Evolutionary conservation across 2,797 vertebrate species (phyloP).

Genomic region (Aotus griseimembra): DNA sequence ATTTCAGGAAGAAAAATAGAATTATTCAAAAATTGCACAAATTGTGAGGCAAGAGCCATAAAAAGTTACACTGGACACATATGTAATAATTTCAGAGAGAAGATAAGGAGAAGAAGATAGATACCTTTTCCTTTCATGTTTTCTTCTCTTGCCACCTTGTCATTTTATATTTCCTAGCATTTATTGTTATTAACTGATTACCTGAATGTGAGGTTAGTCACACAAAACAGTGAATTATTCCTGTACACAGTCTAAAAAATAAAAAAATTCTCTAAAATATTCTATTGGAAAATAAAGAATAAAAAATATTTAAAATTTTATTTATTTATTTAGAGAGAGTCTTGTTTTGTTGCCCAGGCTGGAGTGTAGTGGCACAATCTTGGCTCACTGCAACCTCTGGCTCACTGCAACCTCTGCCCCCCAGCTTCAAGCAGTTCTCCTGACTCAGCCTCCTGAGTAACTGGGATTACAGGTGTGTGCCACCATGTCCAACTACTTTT

Average conservation of each 20-base stretch:
- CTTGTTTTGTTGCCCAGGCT: background rate
- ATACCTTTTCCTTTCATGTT: background rate
- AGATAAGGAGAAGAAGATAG: background rate
- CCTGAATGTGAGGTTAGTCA: background rate
- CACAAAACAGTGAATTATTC: background rate
- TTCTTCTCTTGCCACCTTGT: background rate
- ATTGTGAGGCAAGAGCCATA: background rate
- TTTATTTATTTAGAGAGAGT: background rate
- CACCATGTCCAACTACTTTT: background rate
- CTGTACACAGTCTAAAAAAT: background rate
- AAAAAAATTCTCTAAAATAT: background rate
- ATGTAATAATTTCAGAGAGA: slow-evolving; percentile 10
- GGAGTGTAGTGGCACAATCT: background rate
- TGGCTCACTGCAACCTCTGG: background rate
- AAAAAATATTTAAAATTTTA: background rate
- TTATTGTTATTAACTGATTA: background rate
- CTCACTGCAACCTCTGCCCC: background rate
- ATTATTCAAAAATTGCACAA: background rate
- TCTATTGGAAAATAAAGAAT: background rate
- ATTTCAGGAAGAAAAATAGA: background rate
- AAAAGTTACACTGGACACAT: background rate
- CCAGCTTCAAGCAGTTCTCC: background rate
- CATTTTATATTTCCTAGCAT: background rate
- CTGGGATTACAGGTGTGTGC: background rate
- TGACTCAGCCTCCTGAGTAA: background rate